These are phyloP conservation scores for Tamandua tetradactyla DNA, from an alignment of 2,797 vertebrate genomes.

Conservation along the genomic window DNA sequence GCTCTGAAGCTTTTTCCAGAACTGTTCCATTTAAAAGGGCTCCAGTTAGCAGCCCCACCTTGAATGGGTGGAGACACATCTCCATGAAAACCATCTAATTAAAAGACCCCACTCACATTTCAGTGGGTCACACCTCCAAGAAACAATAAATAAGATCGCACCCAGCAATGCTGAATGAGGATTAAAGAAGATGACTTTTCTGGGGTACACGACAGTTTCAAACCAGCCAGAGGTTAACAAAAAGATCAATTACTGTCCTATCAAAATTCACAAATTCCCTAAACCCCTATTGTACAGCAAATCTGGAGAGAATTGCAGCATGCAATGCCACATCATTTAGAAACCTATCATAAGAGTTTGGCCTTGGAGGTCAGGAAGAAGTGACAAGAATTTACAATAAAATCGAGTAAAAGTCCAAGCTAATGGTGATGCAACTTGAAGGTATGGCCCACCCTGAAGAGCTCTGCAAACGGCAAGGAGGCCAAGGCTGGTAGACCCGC, in stretches of 20 bases:
- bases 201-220: too few species aligned
- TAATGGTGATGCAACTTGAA: background rate
- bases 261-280: background rate
- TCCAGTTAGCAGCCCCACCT: too few species aligned
- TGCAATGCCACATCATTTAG: background rate
- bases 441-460: background rate
- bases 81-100: too few species aligned
- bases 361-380: background rate
- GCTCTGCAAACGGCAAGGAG: background rate
- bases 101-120: too few species aligned
- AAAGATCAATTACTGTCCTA: background rate
- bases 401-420: background rate
- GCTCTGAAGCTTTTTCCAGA: too few species aligned
- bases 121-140: too few species aligned
- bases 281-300: background rate
- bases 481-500: background rate
- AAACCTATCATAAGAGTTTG: background rate
- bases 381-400: background rate
- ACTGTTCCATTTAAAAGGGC: too few species aligned
- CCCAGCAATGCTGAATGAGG: too few species aligned
- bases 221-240: too few species aligned
- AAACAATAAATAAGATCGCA: too few species aligned
- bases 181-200: too few species aligned
- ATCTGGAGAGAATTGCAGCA: background rate
- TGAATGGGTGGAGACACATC: too few species aligned